A percentile compares a stretch with the other conserved stretches of the same genome.
phyloP scores from a whole-genome alignment of 2,113 vertebrate genomes.

The Toxotes chatareus region DNA sequence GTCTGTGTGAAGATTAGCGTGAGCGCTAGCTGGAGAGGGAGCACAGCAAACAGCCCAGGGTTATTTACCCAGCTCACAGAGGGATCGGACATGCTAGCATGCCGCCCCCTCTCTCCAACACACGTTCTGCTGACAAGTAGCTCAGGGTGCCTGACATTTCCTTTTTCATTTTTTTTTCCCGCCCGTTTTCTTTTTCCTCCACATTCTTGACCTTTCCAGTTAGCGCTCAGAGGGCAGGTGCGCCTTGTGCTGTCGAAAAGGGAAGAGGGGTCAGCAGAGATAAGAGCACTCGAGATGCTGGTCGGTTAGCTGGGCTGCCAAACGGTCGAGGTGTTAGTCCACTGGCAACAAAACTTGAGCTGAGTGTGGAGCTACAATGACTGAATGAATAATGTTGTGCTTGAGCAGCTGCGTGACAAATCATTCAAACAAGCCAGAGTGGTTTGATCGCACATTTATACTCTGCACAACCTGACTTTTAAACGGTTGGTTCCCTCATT shows the following conservation, averaged over 20 bases:
- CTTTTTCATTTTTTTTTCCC: neutral
- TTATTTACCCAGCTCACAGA: constrained; percentile 60
- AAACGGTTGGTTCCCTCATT: neutral
- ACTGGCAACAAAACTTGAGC: constrained; percentile 1
- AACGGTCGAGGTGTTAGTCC: neutral
- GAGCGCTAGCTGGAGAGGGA: constrained; percentile 16
- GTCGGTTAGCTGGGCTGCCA: constrained; percentile 3
- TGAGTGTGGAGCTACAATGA: neutral
- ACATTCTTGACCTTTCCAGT: constrained; percentile 55
- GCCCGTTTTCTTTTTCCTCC: neutral
- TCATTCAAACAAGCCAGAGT: neutral
- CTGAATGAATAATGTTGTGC: neutral
- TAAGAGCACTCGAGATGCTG: constrained; percentile 28
- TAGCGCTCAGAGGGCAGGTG: constrained; percentile 17
- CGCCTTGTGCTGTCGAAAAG: neutral
- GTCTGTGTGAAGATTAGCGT: constrained; percentile 33
- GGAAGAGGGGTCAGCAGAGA: constrained; percentile 4
- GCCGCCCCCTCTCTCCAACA: neutral
- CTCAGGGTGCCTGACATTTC: constrained; percentile 57
- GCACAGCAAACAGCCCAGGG: constrained; percentile 48
- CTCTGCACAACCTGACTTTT: neutral
- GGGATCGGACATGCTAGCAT: constrained; percentile 33
- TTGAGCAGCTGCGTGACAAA: neutral
- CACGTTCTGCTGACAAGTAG: constrained; percentile 34
- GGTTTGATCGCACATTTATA: neutral